These are phyloP conservation scores for Strongylocentrotus purpuratus DNA, from an alignment of 35 echinoderm and acorn worm genomes.

Conservation along the genomic window DNA sequence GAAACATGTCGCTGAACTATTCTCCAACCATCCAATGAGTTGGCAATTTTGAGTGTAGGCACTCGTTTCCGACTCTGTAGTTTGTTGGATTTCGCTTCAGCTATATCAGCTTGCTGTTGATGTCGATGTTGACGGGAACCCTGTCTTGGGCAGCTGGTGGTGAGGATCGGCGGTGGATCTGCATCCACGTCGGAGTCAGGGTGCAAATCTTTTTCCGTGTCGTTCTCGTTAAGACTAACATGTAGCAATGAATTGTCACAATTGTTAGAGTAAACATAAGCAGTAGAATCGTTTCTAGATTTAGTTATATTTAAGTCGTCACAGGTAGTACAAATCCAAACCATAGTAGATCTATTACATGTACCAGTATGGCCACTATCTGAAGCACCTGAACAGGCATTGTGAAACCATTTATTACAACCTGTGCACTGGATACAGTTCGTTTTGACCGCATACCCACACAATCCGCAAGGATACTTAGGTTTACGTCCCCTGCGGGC, in stretches of 20 bases:
- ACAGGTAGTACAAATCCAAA: conserved; percentile 29
- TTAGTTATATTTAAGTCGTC: conserved; percentile 11
- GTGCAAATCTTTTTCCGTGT: not conserved
- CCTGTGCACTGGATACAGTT: conserved; percentile 33
- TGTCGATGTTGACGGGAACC: not conserved
- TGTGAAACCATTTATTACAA: conserved; percentile 33
- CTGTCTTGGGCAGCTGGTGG: not conserved
- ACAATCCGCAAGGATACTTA: conserved; percentile 36
- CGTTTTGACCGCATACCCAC: not conserved
- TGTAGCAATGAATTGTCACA: not conserved
- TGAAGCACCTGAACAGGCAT: conserved; percentile 6
- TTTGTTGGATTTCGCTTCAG: not conserved
- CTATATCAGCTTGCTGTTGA: too few relatives aligned
- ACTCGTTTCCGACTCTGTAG: not conserved
- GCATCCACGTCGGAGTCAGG: not conserved
- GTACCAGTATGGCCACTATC: not conserved
- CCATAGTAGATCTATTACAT: not conserved
- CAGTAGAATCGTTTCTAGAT: not conserved
- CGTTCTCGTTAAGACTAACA: not conserved
- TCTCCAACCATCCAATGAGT: not conserved
- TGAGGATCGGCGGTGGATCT: too few relatives aligned
- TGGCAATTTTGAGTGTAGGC: not conserved
- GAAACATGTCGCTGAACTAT: not conserved
- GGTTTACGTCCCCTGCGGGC: conserved; percentile 15
- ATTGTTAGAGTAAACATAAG: not conserved